Evolutionary conservation across 2,888 invertebrate species (phyloP).

Genomic region (Azorinus chamasolen): DNA sequence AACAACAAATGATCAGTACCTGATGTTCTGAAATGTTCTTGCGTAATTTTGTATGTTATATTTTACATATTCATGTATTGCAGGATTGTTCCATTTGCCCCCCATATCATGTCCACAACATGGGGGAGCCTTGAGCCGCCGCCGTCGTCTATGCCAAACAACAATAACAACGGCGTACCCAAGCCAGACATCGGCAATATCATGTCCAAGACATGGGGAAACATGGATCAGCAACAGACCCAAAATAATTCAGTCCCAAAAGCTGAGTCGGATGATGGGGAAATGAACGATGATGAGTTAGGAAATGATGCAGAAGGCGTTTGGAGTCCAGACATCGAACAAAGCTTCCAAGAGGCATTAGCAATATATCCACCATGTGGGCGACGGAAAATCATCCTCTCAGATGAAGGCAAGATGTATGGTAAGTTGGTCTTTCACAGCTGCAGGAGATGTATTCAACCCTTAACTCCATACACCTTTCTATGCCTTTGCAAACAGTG

Average conservation of each 20-base stretch:
- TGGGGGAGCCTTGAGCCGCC: conserved; percentile 63
- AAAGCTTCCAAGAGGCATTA: conserved; percentile 99
- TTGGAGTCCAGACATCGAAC: conserved; percentile 99
- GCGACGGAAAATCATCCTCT: conserved; percentile 99
- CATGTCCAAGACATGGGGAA: conserved; percentile 79
- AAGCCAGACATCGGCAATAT: conserved; percentile 32
- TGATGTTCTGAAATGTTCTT: too few relatives aligned
- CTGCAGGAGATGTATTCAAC: too few relatives aligned
- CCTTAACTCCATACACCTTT: too few relatives aligned
- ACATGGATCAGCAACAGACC: conserved; percentile 65
- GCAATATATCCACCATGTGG: conserved; percentile 99
- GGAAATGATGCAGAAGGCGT: conserved; percentile 98
- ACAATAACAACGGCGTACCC: conserved; percentile 52
- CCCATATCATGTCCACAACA: conserved; percentile 64
- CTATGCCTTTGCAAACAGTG: too few relatives aligned
- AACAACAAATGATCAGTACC: too few relatives aligned
- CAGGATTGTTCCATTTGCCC: conserved; percentile 57
- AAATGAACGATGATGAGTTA: conserved; percentile 90
- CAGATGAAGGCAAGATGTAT: conserved; percentile 99
- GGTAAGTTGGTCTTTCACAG: conserved; percentile 94
- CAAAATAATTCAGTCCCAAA: conserved; percentile 47
- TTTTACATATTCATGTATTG: conserved; percentile 5
- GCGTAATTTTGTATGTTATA: too few relatives aligned
- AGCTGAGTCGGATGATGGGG: conserved; percentile 56
- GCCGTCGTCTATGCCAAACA: conserved; percentile 2